Evolutionary conservation across 2,888 invertebrate species (phyloP).

Genomic region (Tetramorium bicarinatum): DNA sequence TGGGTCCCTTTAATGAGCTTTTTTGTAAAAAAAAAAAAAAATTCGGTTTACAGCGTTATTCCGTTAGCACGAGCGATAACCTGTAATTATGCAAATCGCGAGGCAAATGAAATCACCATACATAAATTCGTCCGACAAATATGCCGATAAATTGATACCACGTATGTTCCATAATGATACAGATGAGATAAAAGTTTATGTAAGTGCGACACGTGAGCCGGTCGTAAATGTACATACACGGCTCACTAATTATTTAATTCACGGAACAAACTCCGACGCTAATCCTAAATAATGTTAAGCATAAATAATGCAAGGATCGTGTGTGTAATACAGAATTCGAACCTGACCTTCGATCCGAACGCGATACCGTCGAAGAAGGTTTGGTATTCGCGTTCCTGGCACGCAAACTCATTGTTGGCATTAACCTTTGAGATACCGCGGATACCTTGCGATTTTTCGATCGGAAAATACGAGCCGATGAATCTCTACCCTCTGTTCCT

Average conservation of each 20-base stretch:
- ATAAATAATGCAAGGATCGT: constrained; percentile 7
- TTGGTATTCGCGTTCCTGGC: constrained; percentile 40
- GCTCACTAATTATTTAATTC: constrained; percentile 8
- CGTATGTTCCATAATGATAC: background rate
- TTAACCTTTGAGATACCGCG: constrained; percentile 59
- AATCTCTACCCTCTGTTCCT: constrained; percentile 33
- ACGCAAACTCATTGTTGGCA: constrained; percentile 60
- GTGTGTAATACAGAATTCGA: constrained; percentile 1
- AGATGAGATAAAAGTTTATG: background rate
- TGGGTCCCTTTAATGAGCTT: background rate
- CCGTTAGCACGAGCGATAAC: background rate
- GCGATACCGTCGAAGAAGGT: constrained; percentile 26
- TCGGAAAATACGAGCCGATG: constrained; percentile 54
- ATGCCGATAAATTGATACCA: background rate
- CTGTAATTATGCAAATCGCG: constrained; percentile 22
- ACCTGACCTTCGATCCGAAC: constrained; percentile 50
- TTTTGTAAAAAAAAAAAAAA: background rate
- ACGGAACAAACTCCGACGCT: background rate
- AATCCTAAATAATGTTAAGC: background rate
- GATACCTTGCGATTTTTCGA: constrained; percentile 57
- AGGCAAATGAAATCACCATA: background rate
- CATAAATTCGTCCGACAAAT: constrained; percentile 26
- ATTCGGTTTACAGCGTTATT: constrained; percentile 2
- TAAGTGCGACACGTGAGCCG: constrained; percentile 5
- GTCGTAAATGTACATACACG: background rate